A percentile compares a stretch with the other conserved stretches of the same genome.
phyloP scores from a whole-genome alignment of 2,888 invertebrate genomes.

The Cheilosia urbana region DNA sequence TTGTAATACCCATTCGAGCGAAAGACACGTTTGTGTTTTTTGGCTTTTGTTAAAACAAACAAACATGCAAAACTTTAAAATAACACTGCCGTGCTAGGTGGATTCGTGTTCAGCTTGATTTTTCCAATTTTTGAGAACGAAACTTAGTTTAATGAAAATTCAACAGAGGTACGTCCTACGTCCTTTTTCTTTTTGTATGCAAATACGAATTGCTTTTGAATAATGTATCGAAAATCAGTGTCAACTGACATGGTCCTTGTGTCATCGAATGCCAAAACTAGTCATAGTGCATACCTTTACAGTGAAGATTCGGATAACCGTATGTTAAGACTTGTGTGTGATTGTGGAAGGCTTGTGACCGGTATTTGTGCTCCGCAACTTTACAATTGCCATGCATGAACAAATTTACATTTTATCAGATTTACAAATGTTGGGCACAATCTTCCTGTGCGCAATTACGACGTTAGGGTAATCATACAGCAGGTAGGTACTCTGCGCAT shows the following conservation, averaged over 20 bases:
- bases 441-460: too few species aligned
- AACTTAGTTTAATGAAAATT: conserved; percentile 42
- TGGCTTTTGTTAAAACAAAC: conserved; percentile 15
- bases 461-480: too few species aligned
- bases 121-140: conserved; percentile 21
- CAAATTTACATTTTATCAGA: too few species aligned
- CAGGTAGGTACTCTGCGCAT: too few species aligned
- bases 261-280: conserved; percentile 40
- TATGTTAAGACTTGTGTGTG: not conserved
- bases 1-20: conserved; percentile 36
- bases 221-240: conserved; percentile 50
- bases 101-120: conserved; percentile 31
- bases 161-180: conserved; percentile 7
- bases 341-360: too few species aligned
- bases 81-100: conserved; percentile 15
- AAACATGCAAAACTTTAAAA: conserved; percentile 53
- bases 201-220: conserved; percentile 25
- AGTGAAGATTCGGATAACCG: not conserved
- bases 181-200: conserved; percentile 7
- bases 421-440: too few species aligned
- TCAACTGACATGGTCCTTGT: conserved; percentile 7
- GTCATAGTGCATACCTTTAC: not conserved
- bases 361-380: too few species aligned
- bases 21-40: conserved; percentile 50
- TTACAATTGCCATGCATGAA: too few species aligned